Percentiles rank a stretch among this genome's conserved stretches.
Evolutionary conservation across 2,113 vertebrate species (phyloP).

Genomic region (Podarcis muralis): DNA sequence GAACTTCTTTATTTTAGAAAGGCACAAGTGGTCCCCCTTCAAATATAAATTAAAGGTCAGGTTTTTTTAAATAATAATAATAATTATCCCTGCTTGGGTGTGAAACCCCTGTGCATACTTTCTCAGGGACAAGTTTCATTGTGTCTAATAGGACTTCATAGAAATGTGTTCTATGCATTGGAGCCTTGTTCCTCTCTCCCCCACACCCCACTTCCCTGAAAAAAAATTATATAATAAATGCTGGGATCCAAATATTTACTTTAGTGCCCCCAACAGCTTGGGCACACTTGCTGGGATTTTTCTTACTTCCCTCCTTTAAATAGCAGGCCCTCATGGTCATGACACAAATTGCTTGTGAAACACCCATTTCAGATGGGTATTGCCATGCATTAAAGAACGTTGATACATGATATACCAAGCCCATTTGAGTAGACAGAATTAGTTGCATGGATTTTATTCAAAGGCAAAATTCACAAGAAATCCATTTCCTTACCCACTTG

Average conservation of each 20-base stretch:
- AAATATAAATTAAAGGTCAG: neutral
- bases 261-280: neutral
- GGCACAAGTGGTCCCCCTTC: neutral
- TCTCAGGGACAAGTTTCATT: neutral
- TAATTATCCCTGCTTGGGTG: no score
- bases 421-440: neutral
- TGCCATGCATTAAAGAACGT: no score
- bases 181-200: neutral
- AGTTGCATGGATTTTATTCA: neutral
- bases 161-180: neutral
- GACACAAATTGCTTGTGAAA: neutral
- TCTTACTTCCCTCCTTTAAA: neutral
- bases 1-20: neutral
- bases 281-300: neutral
- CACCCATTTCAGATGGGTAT: no score
- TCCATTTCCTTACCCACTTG: neutral
- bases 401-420: no score
- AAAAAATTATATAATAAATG: neutral
- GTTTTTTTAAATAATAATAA: no score
- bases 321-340: neutral
- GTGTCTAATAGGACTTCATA: neutral
- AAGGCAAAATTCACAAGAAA: neutral
- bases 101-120: neutral
- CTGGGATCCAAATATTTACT: neutral
- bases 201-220: neutral